Conservation (phyloP, 2,888 invertebrate genomes). For the Cyclophora albipunctata region DNA sequence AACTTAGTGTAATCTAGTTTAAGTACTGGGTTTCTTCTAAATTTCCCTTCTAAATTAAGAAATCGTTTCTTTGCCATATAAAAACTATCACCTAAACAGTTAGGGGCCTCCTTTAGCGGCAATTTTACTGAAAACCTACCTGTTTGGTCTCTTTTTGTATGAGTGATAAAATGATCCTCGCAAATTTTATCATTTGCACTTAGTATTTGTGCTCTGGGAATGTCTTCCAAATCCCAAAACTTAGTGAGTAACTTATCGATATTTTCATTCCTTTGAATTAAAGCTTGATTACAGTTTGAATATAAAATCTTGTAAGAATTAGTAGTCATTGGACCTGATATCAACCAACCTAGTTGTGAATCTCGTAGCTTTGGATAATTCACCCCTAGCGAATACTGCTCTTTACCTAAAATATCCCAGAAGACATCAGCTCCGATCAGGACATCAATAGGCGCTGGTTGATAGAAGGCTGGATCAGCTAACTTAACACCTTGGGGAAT, state of each 20-base stretch:
- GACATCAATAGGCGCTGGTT: slow-evolving; percentile 9
- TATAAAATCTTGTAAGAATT: background rate
- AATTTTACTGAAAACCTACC: slow-evolving; percentile 18
- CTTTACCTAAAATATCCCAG: slow-evolving; percentile 17
- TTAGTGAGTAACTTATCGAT: slow-evolving; percentile 11
- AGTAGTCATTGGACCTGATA: slow-evolving; percentile 17
- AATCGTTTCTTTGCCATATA: slow-evolving; percentile 18
- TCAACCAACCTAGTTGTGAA: slow-evolving; percentile 22
- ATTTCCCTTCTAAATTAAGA: slow-evolving; percentile 12
- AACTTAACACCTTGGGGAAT: slow-evolving; percentile 3
- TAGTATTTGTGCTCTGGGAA: slow-evolving; percentile 8
- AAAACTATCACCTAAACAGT: slow-evolving; percentile 16
- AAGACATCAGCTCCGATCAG: slow-evolving; percentile 17
- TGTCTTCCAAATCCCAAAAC: slow-evolving; percentile 22
- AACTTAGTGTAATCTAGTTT: slow-evolving; percentile 15
- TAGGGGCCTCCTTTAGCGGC: background rate
- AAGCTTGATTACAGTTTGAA: slow-evolving; percentile 6
- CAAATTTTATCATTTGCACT: slow-evolving; percentile 12
- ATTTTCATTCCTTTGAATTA: background rate
- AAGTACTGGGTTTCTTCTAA: slow-evolving; percentile 8
- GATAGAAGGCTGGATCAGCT: slow-evolving; percentile 14
- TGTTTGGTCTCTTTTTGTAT: slow-evolving; percentile 6
- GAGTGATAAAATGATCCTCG: slow-evolving; percentile 16
- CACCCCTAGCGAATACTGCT: slow-evolving; percentile 16
- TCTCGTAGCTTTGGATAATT: slow-evolving; percentile 13